A percentile compares a stretch with the other conserved stretches of the same genome.
phyloP scores from a whole-genome alignment of 2,888 invertebrate species.

The Troides aeacus region DNA sequence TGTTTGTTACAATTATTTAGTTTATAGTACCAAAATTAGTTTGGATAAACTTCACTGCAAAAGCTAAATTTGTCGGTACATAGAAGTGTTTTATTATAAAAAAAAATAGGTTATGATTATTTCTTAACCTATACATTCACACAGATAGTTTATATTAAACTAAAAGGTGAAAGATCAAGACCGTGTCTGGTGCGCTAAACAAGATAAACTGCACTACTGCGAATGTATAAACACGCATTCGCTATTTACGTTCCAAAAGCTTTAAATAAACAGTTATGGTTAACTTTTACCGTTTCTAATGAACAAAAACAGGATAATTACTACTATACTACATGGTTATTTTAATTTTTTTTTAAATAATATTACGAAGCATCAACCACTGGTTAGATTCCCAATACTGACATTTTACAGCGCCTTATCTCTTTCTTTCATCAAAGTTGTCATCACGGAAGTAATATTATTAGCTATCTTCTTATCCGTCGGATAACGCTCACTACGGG shows the following conservation, averaged over 20 bases:
- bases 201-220: conserved; percentile 10
- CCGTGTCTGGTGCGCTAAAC: conserved; percentile 5
- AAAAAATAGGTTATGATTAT: not conserved
- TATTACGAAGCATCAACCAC: no score
- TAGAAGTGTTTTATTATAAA: not conserved
- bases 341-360: not conserved
- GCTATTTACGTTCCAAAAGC: not conserved
- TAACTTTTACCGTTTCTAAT: not conserved
- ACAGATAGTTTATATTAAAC: not conserved
- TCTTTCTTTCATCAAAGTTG: no score
- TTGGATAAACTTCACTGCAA: not conserved
- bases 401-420: no score
- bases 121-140: not conserved
- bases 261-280: not conserved
- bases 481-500: no score
- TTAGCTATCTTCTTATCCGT: no score
- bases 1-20: no score
- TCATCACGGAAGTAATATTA: no score
- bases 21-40: no score
- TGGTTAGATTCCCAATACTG: no score
- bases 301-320: not conserved
- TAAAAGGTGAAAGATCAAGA: conserved; percentile 22
- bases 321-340: not conserved
- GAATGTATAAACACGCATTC: not conserved
- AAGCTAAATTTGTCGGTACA: not conserved